Percentiles rank a stretch among this genome's conserved stretches.
Conservation (phyloP, 2,797 vertebrate genomes). For the Rhinatrema bivittatum region DNA sequence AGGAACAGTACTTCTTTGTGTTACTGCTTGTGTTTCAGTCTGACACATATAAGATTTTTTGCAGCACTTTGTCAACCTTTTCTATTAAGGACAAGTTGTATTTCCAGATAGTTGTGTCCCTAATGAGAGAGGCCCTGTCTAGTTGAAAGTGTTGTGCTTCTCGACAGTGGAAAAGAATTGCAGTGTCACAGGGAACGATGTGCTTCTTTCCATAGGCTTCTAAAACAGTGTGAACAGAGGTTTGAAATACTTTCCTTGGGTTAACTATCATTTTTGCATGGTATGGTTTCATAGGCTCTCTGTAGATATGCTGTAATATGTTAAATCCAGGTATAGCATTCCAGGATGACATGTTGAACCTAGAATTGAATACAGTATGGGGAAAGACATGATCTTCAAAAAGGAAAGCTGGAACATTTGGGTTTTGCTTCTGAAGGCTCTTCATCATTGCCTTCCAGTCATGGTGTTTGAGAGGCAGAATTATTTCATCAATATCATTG, state of each 20-base stretch:
- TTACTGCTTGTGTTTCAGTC: no score
- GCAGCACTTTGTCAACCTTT: conserved; percentile 13
- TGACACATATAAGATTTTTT: no score
- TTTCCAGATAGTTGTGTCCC: conserved; percentile 18
- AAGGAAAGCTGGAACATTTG: conserved; percentile 32
- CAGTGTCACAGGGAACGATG: conserved; percentile 8
- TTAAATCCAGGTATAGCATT: conserved; percentile 18
- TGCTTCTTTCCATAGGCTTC: neutral
- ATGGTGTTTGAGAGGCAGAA: conserved; percentile 32
- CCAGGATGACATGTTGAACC: conserved; percentile 35
- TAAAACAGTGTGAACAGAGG: conserved; percentile 23
- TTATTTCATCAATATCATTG: conserved; percentile 49
- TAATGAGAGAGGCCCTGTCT: conserved; percentile 10
- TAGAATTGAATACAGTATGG: conserved; percentile 1
- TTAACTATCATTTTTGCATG: conserved; percentile 32
- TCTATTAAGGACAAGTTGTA: conserved; percentile 8
- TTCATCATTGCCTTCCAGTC: conserved; percentile 30
- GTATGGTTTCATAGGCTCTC: conserved; percentile 22
- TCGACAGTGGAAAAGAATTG: conserved; percentile 25
- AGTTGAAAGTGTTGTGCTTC: conserved; percentile 8
- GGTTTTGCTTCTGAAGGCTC: conserved; percentile 17
- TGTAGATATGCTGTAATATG: conserved; percentile 32
- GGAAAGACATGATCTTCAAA: conserved; percentile 63
- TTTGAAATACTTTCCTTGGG: conserved; percentile 25
- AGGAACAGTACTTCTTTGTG: no score